phyloP scores from a whole-genome alignment of 2,797 vertebrate species.

The Spea hammondii region DNA sequence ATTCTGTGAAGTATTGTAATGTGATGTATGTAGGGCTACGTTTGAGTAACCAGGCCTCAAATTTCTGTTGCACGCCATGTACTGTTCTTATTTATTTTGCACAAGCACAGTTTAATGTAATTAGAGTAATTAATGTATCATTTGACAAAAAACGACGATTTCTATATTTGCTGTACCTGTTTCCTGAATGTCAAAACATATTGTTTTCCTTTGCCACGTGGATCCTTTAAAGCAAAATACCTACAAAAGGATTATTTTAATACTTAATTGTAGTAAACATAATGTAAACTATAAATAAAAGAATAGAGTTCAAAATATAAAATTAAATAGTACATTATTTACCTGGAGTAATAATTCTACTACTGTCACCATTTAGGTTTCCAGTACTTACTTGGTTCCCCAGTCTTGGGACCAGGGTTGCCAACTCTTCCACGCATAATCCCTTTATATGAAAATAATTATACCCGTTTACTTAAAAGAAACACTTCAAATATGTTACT shows the following conservation, averaged over 20 bases:
- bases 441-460: too few relatives aligned
- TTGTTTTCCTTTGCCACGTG: not conserved
- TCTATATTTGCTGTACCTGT: constrained; percentile 1
- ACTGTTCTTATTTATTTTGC: not conserved
- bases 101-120: not conserved
- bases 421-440: too few relatives aligned
- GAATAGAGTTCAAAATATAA: not conserved
- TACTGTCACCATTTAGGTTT: not conserved
- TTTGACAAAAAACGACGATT: not conserved
- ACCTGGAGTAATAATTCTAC: not conserved
- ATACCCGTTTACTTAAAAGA: too few relatives aligned
- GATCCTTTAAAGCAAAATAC: constrained; percentile 9
- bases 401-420: too few relatives aligned
- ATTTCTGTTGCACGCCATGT: constrained; percentile 3
- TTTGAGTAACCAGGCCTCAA: not conserved
- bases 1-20: too few relatives aligned
- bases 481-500: too few relatives aligned
- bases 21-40: not conserved
- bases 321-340: not conserved
- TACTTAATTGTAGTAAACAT: not conserved
- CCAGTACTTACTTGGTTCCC: too few relatives aligned
- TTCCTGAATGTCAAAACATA: constrained; percentile 3
- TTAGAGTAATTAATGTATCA: not conserved
- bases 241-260: not conserved
- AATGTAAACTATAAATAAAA: not conserved